Conservation (phyloP, 2,888 invertebrate species). For the Phortica okadai region DNA sequence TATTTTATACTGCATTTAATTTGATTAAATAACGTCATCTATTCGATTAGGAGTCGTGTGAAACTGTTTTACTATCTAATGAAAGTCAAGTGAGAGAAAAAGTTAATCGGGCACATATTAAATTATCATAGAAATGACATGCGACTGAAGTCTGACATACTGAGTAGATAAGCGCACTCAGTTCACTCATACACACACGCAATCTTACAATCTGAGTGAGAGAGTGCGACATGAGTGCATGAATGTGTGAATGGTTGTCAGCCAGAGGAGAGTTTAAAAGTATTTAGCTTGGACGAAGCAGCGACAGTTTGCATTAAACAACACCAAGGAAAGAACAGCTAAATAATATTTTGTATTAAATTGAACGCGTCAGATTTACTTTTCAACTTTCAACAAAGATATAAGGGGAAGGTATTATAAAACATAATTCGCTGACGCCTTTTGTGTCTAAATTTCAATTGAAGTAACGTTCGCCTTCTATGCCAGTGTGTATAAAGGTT, state of each 20-base stretch:
- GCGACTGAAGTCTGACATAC: conserved; percentile 53
- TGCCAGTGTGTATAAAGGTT: conserved; percentile 95
- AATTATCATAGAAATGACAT: conserved; percentile 53
- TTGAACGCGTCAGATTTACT: conserved; percentile 43
- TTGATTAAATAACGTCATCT: conserved; percentile 33
- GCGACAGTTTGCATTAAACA: conserved; percentile 67
- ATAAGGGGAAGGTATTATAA: conserved; percentile 57
- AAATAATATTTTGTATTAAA: conserved; percentile 49
- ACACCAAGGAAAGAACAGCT: conserved; percentile 47
- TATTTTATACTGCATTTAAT: conserved; percentile 47
- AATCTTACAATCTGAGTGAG: conserved; percentile 12
- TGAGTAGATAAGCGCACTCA: conserved; percentile 57
- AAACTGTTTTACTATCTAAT: conserved; percentile 5
- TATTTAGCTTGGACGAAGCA: conserved; percentile 60
- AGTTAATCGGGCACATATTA: conserved; percentile 43
- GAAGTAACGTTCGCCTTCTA: conserved; percentile 84
- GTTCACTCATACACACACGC: conserved; percentile 37
- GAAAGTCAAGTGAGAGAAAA: background rate
- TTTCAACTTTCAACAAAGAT: conserved; percentile 41
- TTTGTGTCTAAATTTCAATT: conserved; percentile 42
- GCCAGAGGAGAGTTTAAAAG: conserved; percentile 65
- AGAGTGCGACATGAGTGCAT: background rate
- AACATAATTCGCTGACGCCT: conserved; percentile 42
- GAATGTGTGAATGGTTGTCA: conserved; percentile 29
- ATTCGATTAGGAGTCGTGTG: conserved; percentile 25